Base-by-base conservation (phyloP, 2,888 invertebrate species). In the Dryobotodes eremita region DNA sequence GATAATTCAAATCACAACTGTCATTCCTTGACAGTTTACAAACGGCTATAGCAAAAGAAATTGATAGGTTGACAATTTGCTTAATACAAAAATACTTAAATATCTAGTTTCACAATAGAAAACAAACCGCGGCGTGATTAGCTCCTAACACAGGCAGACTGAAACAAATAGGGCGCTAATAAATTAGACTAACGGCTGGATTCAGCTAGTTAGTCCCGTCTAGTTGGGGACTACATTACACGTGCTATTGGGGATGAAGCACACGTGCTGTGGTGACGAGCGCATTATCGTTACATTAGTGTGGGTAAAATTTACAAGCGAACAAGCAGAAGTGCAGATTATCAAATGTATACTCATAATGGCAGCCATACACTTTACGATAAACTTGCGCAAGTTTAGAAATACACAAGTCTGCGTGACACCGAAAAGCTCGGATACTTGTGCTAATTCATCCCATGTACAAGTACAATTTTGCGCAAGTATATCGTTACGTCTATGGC, bases 111-210 rank as follows among this genome's bases (percentile, higher is more conserved):
- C 53, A 70, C 42, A 68, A 50, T 50, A 42, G 20, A 64, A 71
- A 17, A 23, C 36, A 23, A 50, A 84, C 82, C 72, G 42, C 77
- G 26, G 11, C n/a, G 61, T 75, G 81, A 81, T 85, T 72, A 81
- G 71, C 36, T 61, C 72, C 31, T 65, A 75, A 69, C 62, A 15
- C 26, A 61, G 31, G 17, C 31, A 15, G 42, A 42, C 79, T 65
- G 57, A 68, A 85, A 80, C 83, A 77, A 83, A 85, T 77, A 62
- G 65, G 13, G 2, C 42, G 20, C 78, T 82, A 85, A 84, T 85
- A 82, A 78, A 85, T 78, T 74, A 71, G 50, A 31, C 71, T 74
- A 85, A 82, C 82, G 64, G 31, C 57, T 57, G 62, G 82, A 73
- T 64, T 46, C 26, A 62, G 59, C 23, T 66, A 46, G 71, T 71